Evolutionary conservation across 2,797 vertebrate species (phyloP).

Genomic region (Serranus cabrilla): DNA sequence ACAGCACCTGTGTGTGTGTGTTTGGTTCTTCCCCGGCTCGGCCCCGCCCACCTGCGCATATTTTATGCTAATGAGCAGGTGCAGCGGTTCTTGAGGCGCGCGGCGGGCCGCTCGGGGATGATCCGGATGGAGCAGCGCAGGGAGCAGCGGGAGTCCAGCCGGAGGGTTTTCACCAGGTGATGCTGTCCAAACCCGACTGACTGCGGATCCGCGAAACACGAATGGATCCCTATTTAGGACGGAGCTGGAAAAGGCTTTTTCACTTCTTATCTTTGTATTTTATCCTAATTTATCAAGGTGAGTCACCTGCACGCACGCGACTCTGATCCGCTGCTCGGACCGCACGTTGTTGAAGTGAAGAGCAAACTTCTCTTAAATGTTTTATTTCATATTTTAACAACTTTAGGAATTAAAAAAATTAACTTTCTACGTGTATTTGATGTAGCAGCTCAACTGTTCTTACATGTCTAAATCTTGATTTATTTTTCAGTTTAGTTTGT

Average conservation of each 20-base stretch:
- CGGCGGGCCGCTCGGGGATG: slow-evolving; percentile 46
- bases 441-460: not conserved
- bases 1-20: too few species aligned
- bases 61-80: slow-evolving; percentile 85
- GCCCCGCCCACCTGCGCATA: slow-evolving; percentile 71
- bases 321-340: not conserved
- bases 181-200: slow-evolving; percentile 75
- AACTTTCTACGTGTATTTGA: too few species aligned
- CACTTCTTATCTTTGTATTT: slow-evolving; percentile 71
- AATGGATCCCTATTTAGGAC: slow-evolving; percentile 84
- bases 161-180: slow-evolving; percentile 73
- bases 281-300: slow-evolving; percentile 86
- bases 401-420: not conserved
- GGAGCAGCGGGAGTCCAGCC: slow-evolving; percentile 68
- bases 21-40: too few species aligned
- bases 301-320: slow-evolving; percentile 40
- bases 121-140: slow-evolving; percentile 77
- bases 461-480: not conserved
- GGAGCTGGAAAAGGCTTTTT: slow-evolving; percentile 71
- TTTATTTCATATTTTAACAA: not conserved
- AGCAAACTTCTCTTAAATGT: not conserved
- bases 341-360: not conserved
- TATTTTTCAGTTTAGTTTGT: not conserved
- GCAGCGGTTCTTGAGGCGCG: slow-evolving; percentile 71
- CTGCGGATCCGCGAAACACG: slow-evolving; percentile 80